Evolutionary conservation across 2,113 vertebrate genomes (phyloP).

Genomic region (Xyliphius kryptos): DNA sequence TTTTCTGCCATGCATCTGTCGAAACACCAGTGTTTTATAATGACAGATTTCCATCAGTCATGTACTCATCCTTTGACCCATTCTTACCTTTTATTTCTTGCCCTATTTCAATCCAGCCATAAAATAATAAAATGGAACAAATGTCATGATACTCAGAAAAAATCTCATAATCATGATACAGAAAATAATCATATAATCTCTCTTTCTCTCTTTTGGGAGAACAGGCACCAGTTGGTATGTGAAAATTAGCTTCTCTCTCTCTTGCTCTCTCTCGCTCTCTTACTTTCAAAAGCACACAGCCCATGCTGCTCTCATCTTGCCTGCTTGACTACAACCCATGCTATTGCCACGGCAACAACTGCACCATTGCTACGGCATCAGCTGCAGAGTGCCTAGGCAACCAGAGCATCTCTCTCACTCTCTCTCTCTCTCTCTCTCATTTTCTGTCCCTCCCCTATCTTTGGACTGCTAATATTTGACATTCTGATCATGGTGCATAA

Average conservation of each 20-base stretch:
- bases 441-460: constrained; percentile 34
- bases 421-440: constrained; percentile 41
- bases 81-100: constrained; percentile 39
- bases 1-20: constrained; percentile 33
- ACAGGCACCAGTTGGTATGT: background rate
- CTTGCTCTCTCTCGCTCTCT: background rate
- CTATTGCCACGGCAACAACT: constrained; percentile 71
- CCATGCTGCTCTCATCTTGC: constrained; percentile 26
- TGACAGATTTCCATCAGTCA: too few relatives aligned
- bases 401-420: constrained; percentile 44
- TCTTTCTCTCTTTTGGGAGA: background rate
- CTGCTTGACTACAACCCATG: constrained; percentile 59
- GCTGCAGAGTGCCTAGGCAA: constrained; percentile 65
- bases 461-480: constrained; percentile 30
- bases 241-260: constrained; percentile 5
- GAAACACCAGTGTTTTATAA: background rate
- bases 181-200: constrained; percentile 15
- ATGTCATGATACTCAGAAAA: constrained; percentile 8
- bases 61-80: background rate
- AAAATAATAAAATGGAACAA: background rate
- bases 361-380: constrained; percentile 71
- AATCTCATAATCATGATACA: constrained; percentile 14
- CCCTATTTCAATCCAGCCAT: constrained; percentile 12
- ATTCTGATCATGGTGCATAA: constrained; percentile 47
- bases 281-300: constrained; percentile 8